Base-by-base conservation (phyloP, 2,797 vertebrate genomes). In the Periparus ater region DNA sequence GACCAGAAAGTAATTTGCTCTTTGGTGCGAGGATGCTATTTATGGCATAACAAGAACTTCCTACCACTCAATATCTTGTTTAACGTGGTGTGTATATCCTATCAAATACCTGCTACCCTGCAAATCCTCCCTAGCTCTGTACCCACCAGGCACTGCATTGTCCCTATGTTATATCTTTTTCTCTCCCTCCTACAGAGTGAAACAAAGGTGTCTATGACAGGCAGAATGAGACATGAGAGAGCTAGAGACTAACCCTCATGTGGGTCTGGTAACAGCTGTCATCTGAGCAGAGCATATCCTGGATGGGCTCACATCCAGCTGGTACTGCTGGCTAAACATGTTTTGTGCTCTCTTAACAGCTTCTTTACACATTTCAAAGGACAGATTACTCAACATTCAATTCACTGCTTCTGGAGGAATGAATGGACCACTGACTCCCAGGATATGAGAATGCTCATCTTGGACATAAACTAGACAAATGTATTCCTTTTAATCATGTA, bases 261-360 rank as follows among this genome's bases (percentile, higher is more conserved):
- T 58, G 65, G 81, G 51, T 87, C 89, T 94, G 53, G 47, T 67
- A 88, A 58, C 88, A 95, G 82, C 76, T 93, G 92, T 62, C 92
- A 95, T 62, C 70, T 68, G 88, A 90, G 57, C 25, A n/a, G 40
- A 72, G 51, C 81, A 29, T 61, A 80, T 90, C 80, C 80, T 78
- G 91, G 34, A 88, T 58, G 70, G 86, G 84, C 86, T 85, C 22
- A 17, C n/a, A 62, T 82, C 88, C 92, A 95, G 74, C 80, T 78
- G 62, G 38, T 93, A 47, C 62, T 95, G 88, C 88, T 89, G 86
- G 88, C 80, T 94, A 93, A 93, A 93, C 84, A 66, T 30, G 67
- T 76, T 92, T 77, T 70, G 74, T 85, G 70, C 62, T 95, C 80
- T 71, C 85, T 91, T 89, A 89, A 89, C 75, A 88, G 73, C 74